phyloP scores from a whole-genome alignment of 1,140 invertebrate species.

The Aphidius gifuensis region DNA sequence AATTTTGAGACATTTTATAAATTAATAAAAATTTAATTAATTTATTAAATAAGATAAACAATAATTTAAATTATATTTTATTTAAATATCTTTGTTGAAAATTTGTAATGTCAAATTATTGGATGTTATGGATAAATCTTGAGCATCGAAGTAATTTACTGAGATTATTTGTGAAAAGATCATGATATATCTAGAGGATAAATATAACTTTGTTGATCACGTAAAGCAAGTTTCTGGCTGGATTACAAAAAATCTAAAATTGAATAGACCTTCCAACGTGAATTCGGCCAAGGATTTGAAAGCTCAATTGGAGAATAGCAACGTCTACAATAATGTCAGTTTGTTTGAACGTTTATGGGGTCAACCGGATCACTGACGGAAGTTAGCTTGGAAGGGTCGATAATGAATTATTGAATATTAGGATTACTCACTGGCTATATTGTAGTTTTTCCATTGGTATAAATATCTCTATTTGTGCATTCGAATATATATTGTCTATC shows the following conservation, averaged over 20 bases:
- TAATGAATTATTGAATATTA: slow-evolving; percentile 23
- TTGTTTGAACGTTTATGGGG: slow-evolving; percentile 16
- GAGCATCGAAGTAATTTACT: too few species aligned
- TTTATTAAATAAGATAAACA: too few species aligned
- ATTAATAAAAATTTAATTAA: too few species aligned
- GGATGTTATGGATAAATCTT: too few species aligned
- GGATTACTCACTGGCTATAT: neutral
- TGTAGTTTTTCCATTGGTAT: neutral
- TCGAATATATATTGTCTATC: too few species aligned
- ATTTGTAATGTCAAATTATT: too few species aligned
- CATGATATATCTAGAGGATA: slow-evolving; percentile 1
- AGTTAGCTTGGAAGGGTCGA: slow-evolving; percentile 12
- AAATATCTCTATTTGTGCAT: neutral
- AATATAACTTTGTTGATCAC: slow-evolving; percentile 20
- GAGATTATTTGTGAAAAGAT: neutral
- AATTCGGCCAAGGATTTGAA: neutral
- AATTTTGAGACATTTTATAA: too few species aligned
- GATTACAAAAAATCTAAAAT: slow-evolving; percentile 24
- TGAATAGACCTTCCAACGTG: slow-evolving; percentile 3
- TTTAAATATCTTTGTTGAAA: too few species aligned
- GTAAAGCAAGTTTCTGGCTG: slow-evolving; percentile 16
- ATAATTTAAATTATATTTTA: too few species aligned
- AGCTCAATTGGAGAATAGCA: neutral
- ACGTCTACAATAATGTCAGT: too few species aligned
- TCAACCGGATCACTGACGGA: slow-evolving; percentile 5